Evolutionary conservation across 1,140 invertebrate species (phyloP), one percentile per base, ranked within the genome.

Genomic region (Kradibia gibbosae): DNA sequence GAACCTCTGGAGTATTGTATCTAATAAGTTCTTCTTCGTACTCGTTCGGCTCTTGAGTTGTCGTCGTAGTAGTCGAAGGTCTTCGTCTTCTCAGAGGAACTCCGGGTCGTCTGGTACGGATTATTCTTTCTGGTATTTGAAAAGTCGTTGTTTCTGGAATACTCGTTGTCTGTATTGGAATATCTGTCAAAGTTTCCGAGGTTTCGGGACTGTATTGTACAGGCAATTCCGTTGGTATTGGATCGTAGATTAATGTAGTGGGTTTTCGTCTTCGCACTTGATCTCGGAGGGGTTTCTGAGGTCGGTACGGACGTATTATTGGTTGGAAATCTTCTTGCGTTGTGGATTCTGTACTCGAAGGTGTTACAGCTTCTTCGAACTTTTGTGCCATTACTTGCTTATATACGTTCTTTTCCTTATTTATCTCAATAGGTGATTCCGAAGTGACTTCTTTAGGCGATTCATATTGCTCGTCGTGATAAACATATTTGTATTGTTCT

Each of bases 31-130:
- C 85, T 0, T 85, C 85, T 5, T 85, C 84, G 0, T 80, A 79
- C 3, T 80, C 78, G 11, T 76, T 62, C 0, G 82, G 67, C 7
- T 62, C 25, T 1, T 0, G n/a, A 11, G 1, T 80, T 48, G 22
- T 60, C 50, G 0, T 85, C 78, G 22, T 73, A n/a, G 15, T 86
- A 60, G 36, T 85, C 11, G 84, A 77, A 3, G 85, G 84, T 1
- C 85, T 83, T 34, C 87, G 78, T 57, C 85, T 80, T 17, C 31
- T 60, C 1, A 85, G 79, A 0, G 70, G 17, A 11, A 3, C 81
- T 22, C 85, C 85, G 0, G 88, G 88, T 39, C 87, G 76, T 11
- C 87, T 82, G 11, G 83, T 83, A 62, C 86, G 84, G n/a, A 57
- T 76, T 78, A n/a, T 45, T 74, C 70, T 81, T 50, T 80, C 83